A percentile compares a stretch with the other conserved stretches of the same genome.
Conservation (phyloP, 2,888 invertebrate genomes). For the Notodonta dromedarius region DNA sequence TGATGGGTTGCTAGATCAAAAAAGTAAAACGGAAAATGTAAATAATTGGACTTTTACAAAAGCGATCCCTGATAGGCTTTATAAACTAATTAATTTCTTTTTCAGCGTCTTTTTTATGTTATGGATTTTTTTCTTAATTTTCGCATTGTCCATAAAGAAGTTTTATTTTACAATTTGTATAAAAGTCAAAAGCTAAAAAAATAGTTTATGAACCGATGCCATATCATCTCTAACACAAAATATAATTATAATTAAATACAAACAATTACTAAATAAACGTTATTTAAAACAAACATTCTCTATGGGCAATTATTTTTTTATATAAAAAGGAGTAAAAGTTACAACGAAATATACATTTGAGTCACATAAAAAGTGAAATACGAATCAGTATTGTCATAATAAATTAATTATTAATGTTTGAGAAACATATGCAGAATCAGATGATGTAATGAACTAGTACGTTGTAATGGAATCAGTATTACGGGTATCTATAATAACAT, state of each 20-base stretch:
- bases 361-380: no score
- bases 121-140: conserved; percentile 4
- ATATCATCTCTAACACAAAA: no score
- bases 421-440: neutral
- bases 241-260: no score
- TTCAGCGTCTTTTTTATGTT: conserved; percentile 35
- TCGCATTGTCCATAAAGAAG: conserved; percentile 9
- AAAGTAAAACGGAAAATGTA: conserved; percentile 23
- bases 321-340: conserved; percentile 13
- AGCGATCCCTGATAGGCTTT: conserved; percentile 18
- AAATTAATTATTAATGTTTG: neutral
- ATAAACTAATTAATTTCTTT: conserved; percentile 39
- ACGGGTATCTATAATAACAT: conserved; percentile 1
- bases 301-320: neutral
- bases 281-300: neutral
- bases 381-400: neutral
- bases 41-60: conserved; percentile 20
- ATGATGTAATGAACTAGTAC: conserved; percentile 1
- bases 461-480: conserved; percentile 24
- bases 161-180: neutral
- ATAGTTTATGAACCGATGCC: conserved; percentile 10
- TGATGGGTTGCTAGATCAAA: conserved; percentile 40
- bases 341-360: neutral
- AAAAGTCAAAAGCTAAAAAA: conserved; percentile 1
- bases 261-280: no score